These are phyloP conservation scores for Penaeus japonicus DNA, from an alignment of 1,140 invertebrate species.

Conservation along the genomic window DNA sequence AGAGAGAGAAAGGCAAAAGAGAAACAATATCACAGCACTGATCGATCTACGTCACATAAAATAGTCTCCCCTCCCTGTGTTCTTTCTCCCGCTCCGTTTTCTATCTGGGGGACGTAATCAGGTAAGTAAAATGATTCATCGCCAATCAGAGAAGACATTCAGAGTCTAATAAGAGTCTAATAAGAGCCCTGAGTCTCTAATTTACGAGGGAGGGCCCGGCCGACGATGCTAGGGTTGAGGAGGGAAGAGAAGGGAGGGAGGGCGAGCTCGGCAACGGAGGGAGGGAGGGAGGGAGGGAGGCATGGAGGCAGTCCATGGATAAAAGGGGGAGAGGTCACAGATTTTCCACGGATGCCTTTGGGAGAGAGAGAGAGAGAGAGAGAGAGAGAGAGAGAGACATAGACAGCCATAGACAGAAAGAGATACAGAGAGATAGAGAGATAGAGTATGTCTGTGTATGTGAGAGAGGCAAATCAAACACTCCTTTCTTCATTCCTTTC, in stretches of 20 bases:
- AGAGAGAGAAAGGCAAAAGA: too few species aligned
- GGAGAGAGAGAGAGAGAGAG: too few species aligned
- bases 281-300: background rate
- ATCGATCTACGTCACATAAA: too few species aligned
- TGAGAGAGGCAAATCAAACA: too few species aligned
- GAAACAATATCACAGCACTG: too few species aligned
- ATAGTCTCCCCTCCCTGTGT: background rate
- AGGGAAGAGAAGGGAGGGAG: background rate
- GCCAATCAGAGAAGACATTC: conserved; percentile 48
- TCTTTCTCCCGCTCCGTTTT: background rate
- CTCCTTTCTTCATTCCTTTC: too few species aligned
- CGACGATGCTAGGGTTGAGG: background rate
- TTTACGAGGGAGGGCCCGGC: conserved; percentile 33
- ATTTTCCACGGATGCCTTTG: background rate
- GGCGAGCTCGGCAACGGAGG: background rate
- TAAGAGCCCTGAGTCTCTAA: conserved; percentile 39
- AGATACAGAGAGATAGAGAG: too few species aligned
- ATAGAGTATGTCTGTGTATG: too few species aligned
- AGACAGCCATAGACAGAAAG: too few species aligned
- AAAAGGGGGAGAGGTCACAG: background rate
- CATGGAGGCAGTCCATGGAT: background rate
- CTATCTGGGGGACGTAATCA: conserved; percentile 34
- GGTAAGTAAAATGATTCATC: conserved; percentile 50
- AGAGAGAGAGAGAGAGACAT: too few species aligned
- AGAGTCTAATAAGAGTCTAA: conserved; percentile 45